Evolutionary conservation across 2,888 invertebrate species (phyloP).

Genomic region (Ormyrus labotus): DNA sequence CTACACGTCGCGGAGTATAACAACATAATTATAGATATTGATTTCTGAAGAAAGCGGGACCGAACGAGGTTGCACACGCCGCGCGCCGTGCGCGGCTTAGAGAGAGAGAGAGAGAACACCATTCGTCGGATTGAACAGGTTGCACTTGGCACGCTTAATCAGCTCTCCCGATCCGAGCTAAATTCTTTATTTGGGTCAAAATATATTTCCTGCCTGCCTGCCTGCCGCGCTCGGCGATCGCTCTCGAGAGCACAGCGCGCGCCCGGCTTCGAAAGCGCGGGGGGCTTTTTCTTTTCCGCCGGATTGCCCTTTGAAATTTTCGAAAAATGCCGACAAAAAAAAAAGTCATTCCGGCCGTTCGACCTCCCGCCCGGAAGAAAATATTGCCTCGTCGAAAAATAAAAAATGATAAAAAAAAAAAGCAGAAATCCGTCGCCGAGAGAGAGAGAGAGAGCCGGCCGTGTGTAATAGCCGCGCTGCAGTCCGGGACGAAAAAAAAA

Average conservation of each 20-base stretch:
- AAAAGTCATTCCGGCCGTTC: no score
- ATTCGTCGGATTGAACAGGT: constrained; percentile 56
- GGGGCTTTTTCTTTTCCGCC: neutral
- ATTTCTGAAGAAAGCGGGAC: constrained; percentile 61
- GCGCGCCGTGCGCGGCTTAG: constrained; percentile 30
- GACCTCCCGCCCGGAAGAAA: no score
- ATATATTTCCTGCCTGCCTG: no score
- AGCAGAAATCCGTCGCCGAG: no score
- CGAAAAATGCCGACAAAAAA: no score
- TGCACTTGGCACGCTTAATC: constrained; percentile 57
- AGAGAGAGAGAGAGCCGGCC: no score
- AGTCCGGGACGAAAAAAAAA: no score
- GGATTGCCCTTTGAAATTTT: constrained; percentile 11
- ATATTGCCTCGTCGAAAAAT: no score
- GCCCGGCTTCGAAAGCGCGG: neutral
- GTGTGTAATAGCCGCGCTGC: no score
- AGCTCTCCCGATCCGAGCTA: neutral
- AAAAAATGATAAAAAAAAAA: no score
- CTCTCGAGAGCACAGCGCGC: neutral
- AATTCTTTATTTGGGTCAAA: no score
- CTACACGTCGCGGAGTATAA: constrained; percentile 57
- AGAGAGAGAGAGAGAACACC: neutral
- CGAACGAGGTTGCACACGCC: constrained; percentile 42
- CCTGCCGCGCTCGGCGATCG: no score
- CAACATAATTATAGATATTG: constrained; percentile 70